Percentiles rank a stretch among this genome's conserved stretches.
phyloP scores from a whole-genome alignment of 2,113 vertebrate species.

The Leptodactylus fuscus region DNA sequence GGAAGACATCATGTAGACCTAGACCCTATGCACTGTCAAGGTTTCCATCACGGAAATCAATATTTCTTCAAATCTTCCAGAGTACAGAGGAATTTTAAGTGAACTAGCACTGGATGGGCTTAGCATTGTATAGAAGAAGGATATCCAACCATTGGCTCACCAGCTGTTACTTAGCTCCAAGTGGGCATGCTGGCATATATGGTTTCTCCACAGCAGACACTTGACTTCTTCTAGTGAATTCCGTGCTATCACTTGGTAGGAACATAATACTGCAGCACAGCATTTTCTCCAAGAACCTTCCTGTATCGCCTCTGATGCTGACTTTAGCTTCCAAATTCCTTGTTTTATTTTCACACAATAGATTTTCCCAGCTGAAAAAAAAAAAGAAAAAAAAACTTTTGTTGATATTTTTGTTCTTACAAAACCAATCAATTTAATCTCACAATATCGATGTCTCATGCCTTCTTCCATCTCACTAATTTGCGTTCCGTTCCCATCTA shows the following conservation, averaged over 20 bases:
- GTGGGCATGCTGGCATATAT: not conserved
- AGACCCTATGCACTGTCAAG: not conserved
- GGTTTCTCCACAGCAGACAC: not conserved
- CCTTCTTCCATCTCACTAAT: constrained; percentile 56
- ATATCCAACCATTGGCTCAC: not conserved
- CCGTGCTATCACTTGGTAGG: not conserved
- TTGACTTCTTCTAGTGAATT: not conserved
- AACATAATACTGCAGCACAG: not conserved
- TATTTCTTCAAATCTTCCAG: not conserved
- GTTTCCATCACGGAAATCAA: not conserved
- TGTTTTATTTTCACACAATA: constrained; percentile 31
- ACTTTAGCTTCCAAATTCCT: constrained; percentile 21
- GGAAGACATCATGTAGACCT: not conserved
- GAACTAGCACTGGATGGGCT: not conserved
- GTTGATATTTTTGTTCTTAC: constrained; percentile 49
- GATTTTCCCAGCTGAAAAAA: constrained; percentile 44
- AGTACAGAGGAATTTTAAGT: not conserved
- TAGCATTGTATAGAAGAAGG: not conserved
- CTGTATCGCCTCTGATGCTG: not conserved
- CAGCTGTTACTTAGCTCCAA: not conserved
- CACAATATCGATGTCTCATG: constrained; percentile 48
- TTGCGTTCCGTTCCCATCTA: constrained; percentile 49
- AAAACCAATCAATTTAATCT: constrained; percentile 59
- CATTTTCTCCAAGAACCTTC: not conserved
- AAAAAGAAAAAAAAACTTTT: constrained; percentile 42